Conservation (phyloP, 2,797 vertebrate genomes). For the Mus caroli region DNA sequence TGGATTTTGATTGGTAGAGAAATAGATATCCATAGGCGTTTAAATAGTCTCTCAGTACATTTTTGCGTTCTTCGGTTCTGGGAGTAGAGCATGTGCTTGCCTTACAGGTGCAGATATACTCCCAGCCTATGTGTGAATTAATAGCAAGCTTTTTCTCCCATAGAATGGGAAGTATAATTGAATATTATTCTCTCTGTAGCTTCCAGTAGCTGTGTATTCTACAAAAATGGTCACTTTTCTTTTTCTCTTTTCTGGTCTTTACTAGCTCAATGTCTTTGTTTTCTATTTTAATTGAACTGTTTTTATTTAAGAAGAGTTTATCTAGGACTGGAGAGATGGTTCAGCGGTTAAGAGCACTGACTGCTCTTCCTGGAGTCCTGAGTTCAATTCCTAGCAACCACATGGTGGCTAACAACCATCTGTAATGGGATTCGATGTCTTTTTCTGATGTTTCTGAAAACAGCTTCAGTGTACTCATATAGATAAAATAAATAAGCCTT, state of each 20-base stretch:
- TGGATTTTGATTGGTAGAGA: slow-evolving; percentile 48
- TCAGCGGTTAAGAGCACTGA: background rate
- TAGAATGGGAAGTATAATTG: background rate
- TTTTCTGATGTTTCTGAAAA: background rate
- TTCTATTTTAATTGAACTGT: background rate
- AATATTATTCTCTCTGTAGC: background rate
- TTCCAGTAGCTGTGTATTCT: background rate
- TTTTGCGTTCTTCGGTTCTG: background rate
- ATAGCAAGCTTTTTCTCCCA: background rate
- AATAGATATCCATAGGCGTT: background rate
- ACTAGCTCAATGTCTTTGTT: background rate
- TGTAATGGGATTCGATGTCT: background rate
- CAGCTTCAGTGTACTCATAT: background rate
- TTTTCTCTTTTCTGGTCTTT: slow-evolving; percentile 7
- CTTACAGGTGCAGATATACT: background rate
- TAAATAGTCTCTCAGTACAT: background rate
- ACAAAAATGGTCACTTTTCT: background rate
- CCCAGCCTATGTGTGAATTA: background rate
- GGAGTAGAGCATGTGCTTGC: background rate
- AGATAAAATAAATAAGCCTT: background rate
- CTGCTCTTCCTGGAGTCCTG: background rate
- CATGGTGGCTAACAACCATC: background rate
- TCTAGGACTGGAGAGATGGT: background rate
- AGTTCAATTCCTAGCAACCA: background rate
- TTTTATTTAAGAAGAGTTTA: slow-evolving; percentile 42